These are phyloP conservation scores for Protophormia terraenovae DNA, from an alignment of 2,888 invertebrate species.

Conservation along the genomic window DNA sequence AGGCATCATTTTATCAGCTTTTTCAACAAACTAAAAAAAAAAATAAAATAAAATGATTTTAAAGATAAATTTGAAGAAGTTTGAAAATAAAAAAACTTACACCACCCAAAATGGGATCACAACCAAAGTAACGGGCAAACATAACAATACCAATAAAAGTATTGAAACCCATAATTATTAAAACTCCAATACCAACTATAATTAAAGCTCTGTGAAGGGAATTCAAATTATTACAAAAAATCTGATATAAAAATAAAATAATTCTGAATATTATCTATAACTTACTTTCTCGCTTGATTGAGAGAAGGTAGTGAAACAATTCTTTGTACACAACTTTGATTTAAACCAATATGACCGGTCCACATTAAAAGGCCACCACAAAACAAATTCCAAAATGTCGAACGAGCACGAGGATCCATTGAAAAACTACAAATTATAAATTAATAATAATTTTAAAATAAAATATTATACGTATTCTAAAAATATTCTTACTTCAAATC, in stretches of 20 bases:
- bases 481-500: conserved; percentile 77
- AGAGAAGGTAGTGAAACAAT: conserved; percentile 85
- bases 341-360: conserved; percentile 86
- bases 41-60: not conserved
- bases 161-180: conserved; percentile 83
- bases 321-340: conserved; percentile 88
- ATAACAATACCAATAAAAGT: conserved; percentile 84
- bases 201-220: conserved; percentile 81
- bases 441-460: not conserved
- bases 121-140: conserved; percentile 83
- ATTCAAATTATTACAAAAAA: not conserved
- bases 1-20: conserved; percentile 83
- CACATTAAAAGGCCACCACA: conserved; percentile 85
- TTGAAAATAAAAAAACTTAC: conserved; percentile 69
- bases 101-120: conserved; percentile 84
- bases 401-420: conserved; percentile 84
- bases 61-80: not conserved
- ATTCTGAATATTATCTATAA: not conserved
- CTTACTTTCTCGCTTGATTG: conserved; percentile 83
- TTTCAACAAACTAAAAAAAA: conserved; percentile 76
- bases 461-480: not conserved
- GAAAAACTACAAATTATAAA: conserved; percentile 82
- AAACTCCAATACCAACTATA: conserved; percentile 83
- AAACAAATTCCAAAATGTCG: conserved; percentile 85
- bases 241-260: not conserved